Base-by-base conservation (phyloP, 2,797 vertebrate genomes). In the Acridotheres tristis region DNA sequence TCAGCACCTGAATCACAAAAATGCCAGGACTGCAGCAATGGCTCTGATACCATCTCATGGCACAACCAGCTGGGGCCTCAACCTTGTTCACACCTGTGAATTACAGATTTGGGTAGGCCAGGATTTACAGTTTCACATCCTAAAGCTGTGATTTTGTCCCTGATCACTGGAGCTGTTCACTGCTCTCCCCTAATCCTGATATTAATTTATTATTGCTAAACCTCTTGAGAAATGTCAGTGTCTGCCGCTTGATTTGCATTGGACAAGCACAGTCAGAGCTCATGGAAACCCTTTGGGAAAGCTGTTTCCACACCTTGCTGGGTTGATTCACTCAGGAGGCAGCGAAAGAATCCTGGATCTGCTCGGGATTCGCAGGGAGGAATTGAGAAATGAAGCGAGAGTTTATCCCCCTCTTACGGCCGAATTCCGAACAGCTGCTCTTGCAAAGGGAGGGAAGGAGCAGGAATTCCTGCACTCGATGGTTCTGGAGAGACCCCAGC, bases 321-420 rank as follows among this genome's bases (percentile, higher is more conserved):
- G 45, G 55, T 0, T 69, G 85, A 94, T 86, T 93, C 73, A 84
- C 34, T 11, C 16, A 1, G 58, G 16, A 68, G 76, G 85, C 89
- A 86, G 89, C 43, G 43, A 79, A 77, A 45, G 50, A 80, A 71
- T 38, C 38, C 42, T 22, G 21, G 21, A 9, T 82, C n/a, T 30
- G 76, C 69, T 74, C 5, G 1, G n/a, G 43, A 17, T 84, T 82
- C 67, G 59, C 23, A 30, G 79, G 40, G 32, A 67, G 71, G 57
- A 10, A 5, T 10, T 25, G 75, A 45, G 80, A 38, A 79, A 93
- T 94, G 89, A 76, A 94, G 81, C 81, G n/a, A 96, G 91, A 4
- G 93, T 81, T 88, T 88, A 96, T 84, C 96, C 95, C 95, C 95
- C 96, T 96, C 95, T 96, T 84, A 96, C 59, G 96, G 96, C 72